phyloP scores from a whole-genome alignment of 2,888 invertebrate genomes.

The Helleia helle region DNA sequence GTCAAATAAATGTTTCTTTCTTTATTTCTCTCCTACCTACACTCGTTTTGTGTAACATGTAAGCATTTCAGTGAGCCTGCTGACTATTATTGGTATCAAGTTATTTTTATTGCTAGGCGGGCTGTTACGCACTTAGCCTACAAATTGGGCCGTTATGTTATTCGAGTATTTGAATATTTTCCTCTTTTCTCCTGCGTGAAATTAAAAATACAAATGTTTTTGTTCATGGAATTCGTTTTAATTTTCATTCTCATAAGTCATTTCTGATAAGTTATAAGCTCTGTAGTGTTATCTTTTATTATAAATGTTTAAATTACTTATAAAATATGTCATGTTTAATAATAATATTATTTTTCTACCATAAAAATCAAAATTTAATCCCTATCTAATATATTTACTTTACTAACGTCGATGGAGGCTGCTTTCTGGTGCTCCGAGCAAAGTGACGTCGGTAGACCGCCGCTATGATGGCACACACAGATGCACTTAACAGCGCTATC shows the following conservation, averaged over 20 bases:
- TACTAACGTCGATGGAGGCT: slow-evolving; percentile 50
- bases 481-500: slow-evolving; percentile 81
- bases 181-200: not conserved
- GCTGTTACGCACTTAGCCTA: not conserved
- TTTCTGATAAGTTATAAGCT: no score
- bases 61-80: not conserved
- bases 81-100: not conserved
- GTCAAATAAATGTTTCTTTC: no score
- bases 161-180: not conserved
- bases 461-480: slow-evolving; percentile 82
- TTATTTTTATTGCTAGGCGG: not conserved
- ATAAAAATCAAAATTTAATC: no score
- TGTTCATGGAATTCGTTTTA: no score
- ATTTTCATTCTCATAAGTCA: no score
- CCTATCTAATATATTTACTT: no score
- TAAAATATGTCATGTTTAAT: no score
- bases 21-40: not conserved
- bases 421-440: slow-evolving; percentile 55
- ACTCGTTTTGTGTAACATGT: not conserved
- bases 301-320: no score
- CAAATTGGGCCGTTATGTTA: not conserved
- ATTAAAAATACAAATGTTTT: not conserved
- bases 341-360: no score
- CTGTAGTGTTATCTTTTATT: no score
- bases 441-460: slow-evolving; percentile 80